Percentiles rank a stretch among this genome's conserved stretches.
These are phyloP conservation scores for Edolisoma coerulescens DNA, from an alignment of 2,113 vertebrate species.

Conservation along the genomic window DNA sequence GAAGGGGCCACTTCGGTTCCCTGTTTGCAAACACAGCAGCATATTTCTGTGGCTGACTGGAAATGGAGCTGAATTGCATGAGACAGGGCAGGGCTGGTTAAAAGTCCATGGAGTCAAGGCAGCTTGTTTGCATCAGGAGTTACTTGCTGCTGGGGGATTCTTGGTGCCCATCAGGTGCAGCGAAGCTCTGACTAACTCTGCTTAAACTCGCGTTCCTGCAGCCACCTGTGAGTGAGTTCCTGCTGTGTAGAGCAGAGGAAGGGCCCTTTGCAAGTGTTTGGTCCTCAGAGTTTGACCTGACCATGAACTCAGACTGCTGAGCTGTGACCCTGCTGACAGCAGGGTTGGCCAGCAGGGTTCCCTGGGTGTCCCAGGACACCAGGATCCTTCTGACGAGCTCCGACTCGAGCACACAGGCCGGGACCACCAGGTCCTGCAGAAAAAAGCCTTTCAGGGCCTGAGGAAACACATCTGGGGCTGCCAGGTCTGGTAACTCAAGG, in stretches of 20 bases:
- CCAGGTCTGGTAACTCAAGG: not conserved
- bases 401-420: rapidly evolving
- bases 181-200: not conserved
- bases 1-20: not conserved
- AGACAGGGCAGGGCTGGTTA: not conserved
- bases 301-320: not conserved
- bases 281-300: not conserved
- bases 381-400: rapidly evolving
- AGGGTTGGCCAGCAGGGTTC: rapidly evolving
- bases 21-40: not conserved
- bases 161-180: not conserved
- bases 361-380: not conserved
- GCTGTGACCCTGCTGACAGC: not conserved
- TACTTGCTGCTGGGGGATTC: not conserved
- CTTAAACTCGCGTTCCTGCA: not conserved
- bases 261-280: rapidly evolving
- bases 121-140: not conserved
- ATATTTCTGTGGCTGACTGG: not conserved
- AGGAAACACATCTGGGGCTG: not conserved
- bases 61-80: not conserved
- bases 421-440: not conserved
- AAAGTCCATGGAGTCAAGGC: not conserved
- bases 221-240: rapidly evolving
- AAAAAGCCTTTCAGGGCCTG: rapidly evolving
- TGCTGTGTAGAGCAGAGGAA: not conserved